Evolutionary conservation across 1,140 invertebrate species (phyloP), one percentile per base, ranked within the genome.

Genomic region (Cherax quadricarinatus): DNA sequence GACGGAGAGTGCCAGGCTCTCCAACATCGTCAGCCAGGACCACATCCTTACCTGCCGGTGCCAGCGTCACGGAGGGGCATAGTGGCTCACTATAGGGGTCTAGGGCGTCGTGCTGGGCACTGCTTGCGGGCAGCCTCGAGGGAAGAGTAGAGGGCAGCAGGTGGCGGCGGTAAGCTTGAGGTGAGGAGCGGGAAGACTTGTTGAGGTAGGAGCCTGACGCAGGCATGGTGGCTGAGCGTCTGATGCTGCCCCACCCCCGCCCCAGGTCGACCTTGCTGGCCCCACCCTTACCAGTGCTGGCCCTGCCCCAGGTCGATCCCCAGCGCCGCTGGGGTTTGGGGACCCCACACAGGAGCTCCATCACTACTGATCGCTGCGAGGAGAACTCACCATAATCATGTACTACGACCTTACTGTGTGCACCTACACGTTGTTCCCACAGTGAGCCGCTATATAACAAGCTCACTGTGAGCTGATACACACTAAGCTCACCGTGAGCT

Each of bases 301-400:
- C 88, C 79, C 87, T 79, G 10, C 79, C 87, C 87, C 87, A 88
- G 41, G 51, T 24, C n/a, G 87, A 81, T 78, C 79, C 75, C 78
- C 81, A 70, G 66, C 88, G 80, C 4, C 80, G 41, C 80, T 51
- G 48, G 62, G 78, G 57, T 41, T 82, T 82, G 66, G 75, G 41
- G 60, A 89, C 88, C 24, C 88, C 88, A 73, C 88, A 89, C 88
- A 89, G 60, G 41, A 89, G 62, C 88, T 89, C 88, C 88, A 89
- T 89, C 70, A 57, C 73, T 78, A 78, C 73, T 60, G n/a, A 10
- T n/a, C 51, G 60, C 51, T 53, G 10, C 30, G 30, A 41, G 48
- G 62, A 48, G 41, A 41, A 41, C 30, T 62, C 62, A 12, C 62
- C 62, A 62, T 86, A 24, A 24, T 41, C 30, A 41, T 41, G 30